phyloP scores from a whole-genome alignment of 2,797 vertebrate species.

The Cryptoblepharus egeriae region DNA sequence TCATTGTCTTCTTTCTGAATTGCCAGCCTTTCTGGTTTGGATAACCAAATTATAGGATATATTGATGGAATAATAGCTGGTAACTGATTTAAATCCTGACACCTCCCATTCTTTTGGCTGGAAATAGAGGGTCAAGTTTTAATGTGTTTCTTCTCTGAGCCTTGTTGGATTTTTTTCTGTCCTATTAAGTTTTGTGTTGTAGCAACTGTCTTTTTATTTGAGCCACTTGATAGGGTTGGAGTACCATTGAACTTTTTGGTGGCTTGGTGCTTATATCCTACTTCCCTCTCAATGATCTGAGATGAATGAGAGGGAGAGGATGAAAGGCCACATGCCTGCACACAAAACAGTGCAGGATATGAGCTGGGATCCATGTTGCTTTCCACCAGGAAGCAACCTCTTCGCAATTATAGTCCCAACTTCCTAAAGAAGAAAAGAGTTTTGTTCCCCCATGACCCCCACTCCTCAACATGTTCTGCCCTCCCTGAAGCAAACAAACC shows the following conservation, averaged over 20 bases:
- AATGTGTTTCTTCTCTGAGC: neutral
- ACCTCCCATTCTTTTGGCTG: neutral
- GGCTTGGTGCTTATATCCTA: neutral
- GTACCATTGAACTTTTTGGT: neutral
- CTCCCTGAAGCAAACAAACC: conserved; percentile 55
- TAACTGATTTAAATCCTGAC: neutral
- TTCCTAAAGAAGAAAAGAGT: conserved; percentile 66
- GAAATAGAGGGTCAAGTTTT: neutral
- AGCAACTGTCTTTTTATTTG: conserved; percentile 28
- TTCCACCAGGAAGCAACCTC: conserved; percentile 57
- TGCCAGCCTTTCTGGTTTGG: neutral
- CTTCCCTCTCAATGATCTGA: conserved; percentile 33
- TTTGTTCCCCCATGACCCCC: conserved; percentile 29
- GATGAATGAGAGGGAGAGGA: conserved; percentile 29
- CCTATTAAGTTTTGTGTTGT: conserved; percentile 26
- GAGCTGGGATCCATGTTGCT: conserved; percentile 58
- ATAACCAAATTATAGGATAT: neutral
- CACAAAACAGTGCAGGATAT: conserved; percentile 43
- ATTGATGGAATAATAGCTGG: accelerated
- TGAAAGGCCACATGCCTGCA: conserved; percentile 54
- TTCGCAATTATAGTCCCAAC: conserved; percentile 65
- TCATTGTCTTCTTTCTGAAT: neutral
- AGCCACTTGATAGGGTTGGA: conserved; percentile 32
- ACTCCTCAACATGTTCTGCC: conserved; percentile 52
- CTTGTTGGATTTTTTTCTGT: neutral